Evolutionary conservation across 2,797 vertebrate species (phyloP).

Genomic region (Acanthurus leucopareius): DNA sequence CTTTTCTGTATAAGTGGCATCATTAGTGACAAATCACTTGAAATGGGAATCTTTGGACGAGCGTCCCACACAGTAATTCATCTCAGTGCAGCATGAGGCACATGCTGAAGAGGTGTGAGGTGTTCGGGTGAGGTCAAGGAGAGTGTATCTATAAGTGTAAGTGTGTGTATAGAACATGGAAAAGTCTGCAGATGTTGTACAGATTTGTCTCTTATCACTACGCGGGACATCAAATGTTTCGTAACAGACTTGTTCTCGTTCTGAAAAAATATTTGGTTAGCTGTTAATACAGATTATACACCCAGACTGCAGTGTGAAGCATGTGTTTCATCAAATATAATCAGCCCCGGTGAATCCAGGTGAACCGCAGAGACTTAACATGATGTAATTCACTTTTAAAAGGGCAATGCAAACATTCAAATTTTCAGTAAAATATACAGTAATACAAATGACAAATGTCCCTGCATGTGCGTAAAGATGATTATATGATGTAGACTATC

Average conservation of each 20-base stretch:
- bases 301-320: background rate
- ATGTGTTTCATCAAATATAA: slow-evolving; percentile 15
- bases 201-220: slow-evolving; percentile 48
- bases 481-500: background rate
- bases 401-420: background rate
- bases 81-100: background rate
- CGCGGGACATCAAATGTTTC: slow-evolving; percentile 62
- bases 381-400: background rate
- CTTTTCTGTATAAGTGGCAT: background rate
- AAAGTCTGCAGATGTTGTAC: slow-evolving; percentile 65
- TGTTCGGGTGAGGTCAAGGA: slow-evolving; percentile 1
- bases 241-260: slow-evolving; percentile 43
- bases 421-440: background rate
- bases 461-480: background rate
- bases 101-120: background rate
- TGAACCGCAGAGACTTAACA: background rate
- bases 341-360: slow-evolving; percentile 7
- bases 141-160: slow-evolving; percentile 1
- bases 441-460: background rate
- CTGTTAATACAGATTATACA: slow-evolving; percentile 32
- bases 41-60: background rate
- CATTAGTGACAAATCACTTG: background rate
- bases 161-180: slow-evolving; percentile 20
- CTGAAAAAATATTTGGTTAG: slow-evolving; percentile 60
- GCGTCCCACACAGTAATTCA: background rate